Conservation (phyloP, 1,140 invertebrate genomes). For the Protaetia brevitarsis region DNA sequence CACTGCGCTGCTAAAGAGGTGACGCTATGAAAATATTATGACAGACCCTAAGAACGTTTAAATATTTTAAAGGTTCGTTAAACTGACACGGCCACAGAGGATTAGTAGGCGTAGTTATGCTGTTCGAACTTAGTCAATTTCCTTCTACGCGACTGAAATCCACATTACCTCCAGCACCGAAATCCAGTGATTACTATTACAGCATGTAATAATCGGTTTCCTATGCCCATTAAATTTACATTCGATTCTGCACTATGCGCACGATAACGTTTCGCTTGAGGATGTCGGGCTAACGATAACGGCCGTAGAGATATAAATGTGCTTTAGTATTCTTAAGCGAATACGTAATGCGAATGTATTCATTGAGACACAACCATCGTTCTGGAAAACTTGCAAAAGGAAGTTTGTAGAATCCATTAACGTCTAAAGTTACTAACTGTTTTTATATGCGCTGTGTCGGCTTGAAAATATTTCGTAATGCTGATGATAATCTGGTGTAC, state of each 20-base stretch:
- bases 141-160: neutral
- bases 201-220: conserved; percentile 8
- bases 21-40: no score
- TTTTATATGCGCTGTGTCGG: no score
- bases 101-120: neutral
- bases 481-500: no score
- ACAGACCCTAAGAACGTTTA: no score
- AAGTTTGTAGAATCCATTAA: no score
- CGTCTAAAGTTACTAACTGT: no score
- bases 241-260: neutral
- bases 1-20: no score
- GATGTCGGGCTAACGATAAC: neutral
- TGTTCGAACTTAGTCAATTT: neutral
- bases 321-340: neutral
- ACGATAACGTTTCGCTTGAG: neutral
- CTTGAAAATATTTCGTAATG: no score
- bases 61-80: no score
- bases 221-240: neutral
- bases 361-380: neutral
- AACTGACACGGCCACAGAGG: neutral
- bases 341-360: neutral
- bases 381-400: neutral
- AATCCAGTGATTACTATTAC: conserved; percentile 1
- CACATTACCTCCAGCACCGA: neutral
- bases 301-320: neutral